A percentile compares a stretch with the other conserved stretches of the same genome.
phyloP scores from a whole-genome alignment of 2,113 vertebrate species.

The Theristicus caerulescens region DNA sequence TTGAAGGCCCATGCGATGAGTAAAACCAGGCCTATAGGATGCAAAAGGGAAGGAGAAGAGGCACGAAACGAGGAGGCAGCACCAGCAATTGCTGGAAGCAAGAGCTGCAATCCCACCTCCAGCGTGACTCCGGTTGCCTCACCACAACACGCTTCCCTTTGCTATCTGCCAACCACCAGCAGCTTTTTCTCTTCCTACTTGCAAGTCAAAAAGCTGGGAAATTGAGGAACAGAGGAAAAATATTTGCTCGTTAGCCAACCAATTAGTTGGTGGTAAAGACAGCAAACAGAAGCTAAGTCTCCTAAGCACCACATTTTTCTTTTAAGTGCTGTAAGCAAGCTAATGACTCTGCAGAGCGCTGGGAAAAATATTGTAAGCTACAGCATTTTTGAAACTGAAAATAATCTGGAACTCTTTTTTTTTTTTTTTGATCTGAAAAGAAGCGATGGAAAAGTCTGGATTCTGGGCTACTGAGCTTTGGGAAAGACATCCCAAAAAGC shows the following conservation, averaged over 20 bases:
- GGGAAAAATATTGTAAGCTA: not conserved
- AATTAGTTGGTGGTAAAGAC: constrained; percentile 48
- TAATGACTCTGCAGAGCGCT: constrained; percentile 5
- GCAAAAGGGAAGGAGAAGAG: not conserved
- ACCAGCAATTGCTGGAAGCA: not conserved
- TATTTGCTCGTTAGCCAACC: constrained; percentile 50
- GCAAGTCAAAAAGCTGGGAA: constrained; percentile 15
- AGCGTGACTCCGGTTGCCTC: not conserved
- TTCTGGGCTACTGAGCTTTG: not conserved
- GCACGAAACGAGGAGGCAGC: not conserved
- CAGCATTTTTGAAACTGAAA: not conserved
- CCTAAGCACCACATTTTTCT: constrained; percentile 32
- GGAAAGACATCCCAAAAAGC: not conserved
- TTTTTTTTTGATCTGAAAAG: not conserved
- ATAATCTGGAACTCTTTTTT: not conserved
- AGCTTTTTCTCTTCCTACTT: constrained; percentile 7
- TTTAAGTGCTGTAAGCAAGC: constrained; percentile 38
- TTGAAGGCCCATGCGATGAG: not conserved
- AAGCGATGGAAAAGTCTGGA: not conserved
- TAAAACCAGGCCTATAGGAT: not conserved
- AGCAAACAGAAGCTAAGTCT: constrained; percentile 44
- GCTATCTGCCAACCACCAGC: not conserved
- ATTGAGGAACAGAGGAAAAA: constrained; percentile 48
- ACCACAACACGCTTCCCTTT: not conserved
- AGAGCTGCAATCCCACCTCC: not conserved